Conservation (phyloP, 2,797 vertebrate genomes). For the Anguilla megastoma region DNA sequence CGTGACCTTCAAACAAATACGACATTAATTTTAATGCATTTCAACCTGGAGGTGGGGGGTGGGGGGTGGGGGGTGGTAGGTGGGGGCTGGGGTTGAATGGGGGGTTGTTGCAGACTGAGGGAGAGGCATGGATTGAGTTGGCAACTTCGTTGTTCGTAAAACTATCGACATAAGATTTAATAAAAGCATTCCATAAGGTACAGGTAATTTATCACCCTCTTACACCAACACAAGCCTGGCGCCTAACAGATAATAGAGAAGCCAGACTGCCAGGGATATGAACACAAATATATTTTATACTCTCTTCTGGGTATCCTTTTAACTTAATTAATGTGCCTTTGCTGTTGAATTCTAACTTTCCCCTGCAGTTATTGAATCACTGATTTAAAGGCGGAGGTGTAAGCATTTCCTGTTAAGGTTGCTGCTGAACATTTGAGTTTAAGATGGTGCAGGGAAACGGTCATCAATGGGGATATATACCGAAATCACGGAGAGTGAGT, state of each 20-base stretch:
- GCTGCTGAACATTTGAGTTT: neutral
- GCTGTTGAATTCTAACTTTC: conserved; percentile 28
- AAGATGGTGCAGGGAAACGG: too few species aligned
- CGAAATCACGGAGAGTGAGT: neutral
- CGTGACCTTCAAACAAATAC: conserved; percentile 42
- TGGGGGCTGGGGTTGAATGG: neutral
- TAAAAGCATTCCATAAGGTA: conserved; percentile 45
- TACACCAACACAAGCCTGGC: conserved; percentile 36
- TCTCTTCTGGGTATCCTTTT: conserved; percentile 35
- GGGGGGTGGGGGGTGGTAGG: too few species aligned
- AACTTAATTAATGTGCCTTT: conserved; percentile 40
- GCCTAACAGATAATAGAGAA: conserved; percentile 29
- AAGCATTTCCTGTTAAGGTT: conserved; percentile 30
- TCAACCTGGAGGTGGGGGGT: conserved; percentile 29
- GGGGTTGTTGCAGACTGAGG: conserved; percentile 19
- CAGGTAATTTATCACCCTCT: conserved; percentile 51
- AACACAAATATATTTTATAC: conserved; percentile 32
- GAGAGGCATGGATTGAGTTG: conserved; percentile 50
- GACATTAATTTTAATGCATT: conserved; percentile 54
- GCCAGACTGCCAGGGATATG: conserved; percentile 32
- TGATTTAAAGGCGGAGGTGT: conserved; percentile 32
- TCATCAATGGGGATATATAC: neutral
- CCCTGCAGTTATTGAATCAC: conserved; percentile 30
- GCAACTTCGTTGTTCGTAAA: conserved; percentile 50
- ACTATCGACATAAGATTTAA: conserved; percentile 58